Evolutionary conservation across 2,113 vertebrate genomes (phyloP).

Genomic region (Dipodomys ordii): DNA sequence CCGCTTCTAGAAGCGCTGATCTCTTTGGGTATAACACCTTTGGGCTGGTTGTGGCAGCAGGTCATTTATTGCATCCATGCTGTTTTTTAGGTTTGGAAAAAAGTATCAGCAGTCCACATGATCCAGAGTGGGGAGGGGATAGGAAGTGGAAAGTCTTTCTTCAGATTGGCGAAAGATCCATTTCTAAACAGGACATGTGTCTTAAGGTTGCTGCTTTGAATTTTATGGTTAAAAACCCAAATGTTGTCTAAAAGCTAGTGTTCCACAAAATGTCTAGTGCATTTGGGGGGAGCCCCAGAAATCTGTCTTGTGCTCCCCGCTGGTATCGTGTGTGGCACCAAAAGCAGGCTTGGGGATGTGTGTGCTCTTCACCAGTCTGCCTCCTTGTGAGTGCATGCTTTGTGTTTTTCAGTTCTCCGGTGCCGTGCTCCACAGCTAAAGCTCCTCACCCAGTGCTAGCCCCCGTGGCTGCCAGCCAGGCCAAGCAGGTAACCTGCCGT

Average conservation of each 20-base stretch:
- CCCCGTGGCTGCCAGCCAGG: conserved; percentile 88
- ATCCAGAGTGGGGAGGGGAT: not conserved
- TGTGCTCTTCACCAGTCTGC: not conserved
- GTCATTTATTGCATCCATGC: accelerated
- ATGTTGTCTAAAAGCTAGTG: conserved; percentile 27
- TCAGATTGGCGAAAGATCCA: not conserved
- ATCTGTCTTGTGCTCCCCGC: not conserved
- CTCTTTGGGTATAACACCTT: not conserved
- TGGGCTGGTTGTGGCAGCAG: too few species aligned
- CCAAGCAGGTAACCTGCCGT: conserved; percentile 86
- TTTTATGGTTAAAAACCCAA: conserved; percentile 21
- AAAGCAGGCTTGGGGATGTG: not conserved
- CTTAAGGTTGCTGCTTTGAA: not conserved
- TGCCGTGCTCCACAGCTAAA: conserved; percentile 87
- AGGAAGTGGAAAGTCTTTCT: not conserved
- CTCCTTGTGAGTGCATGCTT: not conserved
- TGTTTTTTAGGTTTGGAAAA: not conserved
- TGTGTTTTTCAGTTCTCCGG: conserved; percentile 86
- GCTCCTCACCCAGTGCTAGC: conserved; percentile 88
- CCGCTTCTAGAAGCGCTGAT: not conserved
- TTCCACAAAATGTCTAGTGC: not conserved
- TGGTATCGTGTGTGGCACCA: not conserved
- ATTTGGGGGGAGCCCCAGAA: not conserved
- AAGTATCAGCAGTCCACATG: not conserved
- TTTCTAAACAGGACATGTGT: not conserved